Evolutionary conservation across 2,113 vertebrate genomes (phyloP).

Genomic region (Hylia prasina): DNA sequence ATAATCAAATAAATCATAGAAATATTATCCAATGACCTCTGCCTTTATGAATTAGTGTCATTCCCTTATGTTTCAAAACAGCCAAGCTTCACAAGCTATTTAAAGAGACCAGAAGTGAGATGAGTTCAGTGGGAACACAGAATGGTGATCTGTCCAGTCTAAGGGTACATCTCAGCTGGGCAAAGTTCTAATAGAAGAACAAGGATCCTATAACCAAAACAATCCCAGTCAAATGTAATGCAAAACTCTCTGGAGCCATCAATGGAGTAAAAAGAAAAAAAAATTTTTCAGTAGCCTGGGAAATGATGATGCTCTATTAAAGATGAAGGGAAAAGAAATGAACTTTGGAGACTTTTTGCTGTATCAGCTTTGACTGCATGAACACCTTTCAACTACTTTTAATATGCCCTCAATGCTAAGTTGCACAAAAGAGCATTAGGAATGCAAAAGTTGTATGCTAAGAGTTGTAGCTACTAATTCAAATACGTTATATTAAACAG

Average conservation of each 20-base stretch:
- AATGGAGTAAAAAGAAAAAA: background rate
- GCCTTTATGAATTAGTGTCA: background rate
- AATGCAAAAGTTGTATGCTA: background rate
- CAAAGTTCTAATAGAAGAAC: background rate
- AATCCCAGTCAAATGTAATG: background rate
- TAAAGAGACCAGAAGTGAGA: background rate
- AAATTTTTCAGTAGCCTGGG: background rate
- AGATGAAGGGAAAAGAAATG: background rate
- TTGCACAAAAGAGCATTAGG: background rate
- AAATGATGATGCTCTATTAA: background rate
- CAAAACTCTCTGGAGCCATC: background rate
- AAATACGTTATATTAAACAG: background rate
- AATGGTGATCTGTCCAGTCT: background rate
- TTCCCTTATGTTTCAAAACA: background rate
- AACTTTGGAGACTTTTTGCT: background rate
- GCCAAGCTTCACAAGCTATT: background rate
- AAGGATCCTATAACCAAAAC: background rate
- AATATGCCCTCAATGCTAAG: background rate
- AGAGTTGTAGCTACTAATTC: background rate
- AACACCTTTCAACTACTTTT: background rate
- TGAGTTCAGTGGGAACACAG: background rate
- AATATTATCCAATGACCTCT: conserved; percentile 23
- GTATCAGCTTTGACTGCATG: background rate
- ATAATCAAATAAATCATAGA: conserved; percentile 25
- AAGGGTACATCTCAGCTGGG: background rate